A percentile compares a stretch with the other conserved stretches of the same genome.
phyloP scores from a whole-genome alignment of 2,888 invertebrate species.

The Tinea pellionella region DNA sequence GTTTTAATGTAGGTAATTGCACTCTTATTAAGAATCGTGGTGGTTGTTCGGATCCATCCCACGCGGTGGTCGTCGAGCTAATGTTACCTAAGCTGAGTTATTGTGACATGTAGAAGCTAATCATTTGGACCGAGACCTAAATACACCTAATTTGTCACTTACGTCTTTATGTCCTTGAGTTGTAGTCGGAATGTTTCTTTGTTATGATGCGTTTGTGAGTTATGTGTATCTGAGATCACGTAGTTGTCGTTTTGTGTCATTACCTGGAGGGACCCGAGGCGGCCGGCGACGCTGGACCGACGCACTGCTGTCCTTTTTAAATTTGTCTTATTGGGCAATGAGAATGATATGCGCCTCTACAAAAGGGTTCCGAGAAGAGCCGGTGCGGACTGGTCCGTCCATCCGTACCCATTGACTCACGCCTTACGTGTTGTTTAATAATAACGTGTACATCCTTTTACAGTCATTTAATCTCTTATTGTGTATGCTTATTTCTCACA shows the following conservation, averaged over 20 bases:
- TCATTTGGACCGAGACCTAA: conserved; percentile 3
- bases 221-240: conserved; percentile 29
- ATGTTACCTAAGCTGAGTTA: conserved; percentile 11
- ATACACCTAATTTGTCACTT: not conserved
- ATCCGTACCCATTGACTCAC: conserved; percentile 49
- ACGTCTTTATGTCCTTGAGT: not conserved
- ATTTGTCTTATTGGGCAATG: conserved; percentile 60
- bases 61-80: conserved; percentile 29
- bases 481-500: not conserved
- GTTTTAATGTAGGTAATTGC: conserved; percentile 24
- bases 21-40: conserved; percentile 51
- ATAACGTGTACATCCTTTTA: conserved; percentile 46
- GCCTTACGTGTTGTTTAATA: conserved; percentile 53
- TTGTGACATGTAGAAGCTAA: conserved; percentile 10
- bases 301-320: conserved; percentile 22
- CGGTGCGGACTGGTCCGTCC: conserved; percentile 37
- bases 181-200: not conserved
- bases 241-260: conserved; percentile 47
- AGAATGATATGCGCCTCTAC: conserved; percentile 55
- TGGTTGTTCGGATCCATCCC: conserved; percentile 32
- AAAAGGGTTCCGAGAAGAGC: conserved; percentile 58
- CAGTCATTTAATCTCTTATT: conserved; percentile 28
- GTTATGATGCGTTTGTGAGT: conserved; percentile 29
- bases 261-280: conserved; percentile 43
- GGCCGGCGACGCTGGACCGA: conserved; percentile 23